Base-by-base conservation (phyloP, 1,140 invertebrate species). In the Chlorops oryzae region DNA sequence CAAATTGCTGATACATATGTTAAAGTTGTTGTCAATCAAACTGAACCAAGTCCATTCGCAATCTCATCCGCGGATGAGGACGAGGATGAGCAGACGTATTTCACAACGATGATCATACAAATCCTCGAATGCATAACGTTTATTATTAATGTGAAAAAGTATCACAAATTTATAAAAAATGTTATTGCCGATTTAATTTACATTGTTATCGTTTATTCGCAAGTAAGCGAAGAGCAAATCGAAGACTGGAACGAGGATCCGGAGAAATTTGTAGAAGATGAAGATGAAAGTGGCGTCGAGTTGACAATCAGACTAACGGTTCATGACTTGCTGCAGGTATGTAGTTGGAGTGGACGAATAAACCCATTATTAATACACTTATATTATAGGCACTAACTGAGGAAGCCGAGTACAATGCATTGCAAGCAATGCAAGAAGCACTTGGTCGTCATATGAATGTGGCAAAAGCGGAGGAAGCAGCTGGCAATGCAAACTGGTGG, bases 231-330 rank as follows among this genome's bases (percentile, higher is more conserved):
- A 52, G 84, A 88, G 58, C 84, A 88, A 73, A 81, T 84, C 39
- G 77, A 81, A 59, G 63, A 78, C 25, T 90, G 87, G 87, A 78
- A 76, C 27, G 76, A 72, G 23, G 84, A 84, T 76, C 83, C 84
- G 0, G 83, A 85, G 61, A 81, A 82, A 56, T 89, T 87, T 75
- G 82, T 88, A 5, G 85, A 87, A 57, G 86, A 90, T 62, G 87
- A 90, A 61, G 84, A 87, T 62, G 81, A 87, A 50, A 79, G 81
- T 43, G 79, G 78, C 2, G 84, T 79, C 40, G 78, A 80, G 5
- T 85, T 86, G 53, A 86, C 85, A 20, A 81, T 90, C n/a, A 74
- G 87, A 46, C 81, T 87, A 51, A 86, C 85, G 7, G 85, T 85
- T 6, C 81, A 84, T 48, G 87, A 89, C 70, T 73, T 88, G 4